Evolutionary conservation across 1,140 invertebrate genomes (phyloP).

Genomic region (Zeugodacus cucurbitae): DNA sequence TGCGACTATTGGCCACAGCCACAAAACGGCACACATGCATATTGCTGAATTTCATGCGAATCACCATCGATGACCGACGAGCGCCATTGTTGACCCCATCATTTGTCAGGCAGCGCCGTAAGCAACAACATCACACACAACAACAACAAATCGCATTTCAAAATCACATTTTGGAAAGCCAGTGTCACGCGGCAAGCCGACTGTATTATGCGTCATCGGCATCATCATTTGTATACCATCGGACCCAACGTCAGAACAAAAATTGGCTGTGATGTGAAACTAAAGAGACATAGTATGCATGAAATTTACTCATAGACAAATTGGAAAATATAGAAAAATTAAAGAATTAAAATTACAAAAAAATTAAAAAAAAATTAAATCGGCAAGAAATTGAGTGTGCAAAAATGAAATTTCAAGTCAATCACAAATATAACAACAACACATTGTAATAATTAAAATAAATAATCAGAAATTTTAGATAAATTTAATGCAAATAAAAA

Average conservation of each 20-base stretch:
- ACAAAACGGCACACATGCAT: neutral
- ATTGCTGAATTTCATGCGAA: slow-evolving; percentile 10
- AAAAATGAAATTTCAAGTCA: neutral
- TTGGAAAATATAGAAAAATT: neutral
- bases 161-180: neutral
- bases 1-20: neutral
- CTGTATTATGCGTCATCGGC: slow-evolving; percentile 27
- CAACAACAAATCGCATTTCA: neutral
- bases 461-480: neutral
- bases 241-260: slow-evolving; percentile 58
- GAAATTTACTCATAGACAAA: neutral
- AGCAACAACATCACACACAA: slow-evolving; percentile 40
- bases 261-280: slow-evolving; percentile 66
- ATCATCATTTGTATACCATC: slow-evolving; percentile 37
- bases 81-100: neutral
- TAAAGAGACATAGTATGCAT: slow-evolving; percentile 42
- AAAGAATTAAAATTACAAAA: no score
- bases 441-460: neutral
- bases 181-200: slow-evolving; percentile 16
- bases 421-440: neutral
- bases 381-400: neutral
- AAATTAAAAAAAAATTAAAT: slow-evolving; percentile 30
- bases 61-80: slow-evolving; percentile 23
- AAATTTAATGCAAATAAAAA: neutral
- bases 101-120: slow-evolving; percentile 15